Evolutionary conservation across 2,797 vertebrate species (phyloP).

Genomic region (Scolopax bukidnonensis): DNA sequence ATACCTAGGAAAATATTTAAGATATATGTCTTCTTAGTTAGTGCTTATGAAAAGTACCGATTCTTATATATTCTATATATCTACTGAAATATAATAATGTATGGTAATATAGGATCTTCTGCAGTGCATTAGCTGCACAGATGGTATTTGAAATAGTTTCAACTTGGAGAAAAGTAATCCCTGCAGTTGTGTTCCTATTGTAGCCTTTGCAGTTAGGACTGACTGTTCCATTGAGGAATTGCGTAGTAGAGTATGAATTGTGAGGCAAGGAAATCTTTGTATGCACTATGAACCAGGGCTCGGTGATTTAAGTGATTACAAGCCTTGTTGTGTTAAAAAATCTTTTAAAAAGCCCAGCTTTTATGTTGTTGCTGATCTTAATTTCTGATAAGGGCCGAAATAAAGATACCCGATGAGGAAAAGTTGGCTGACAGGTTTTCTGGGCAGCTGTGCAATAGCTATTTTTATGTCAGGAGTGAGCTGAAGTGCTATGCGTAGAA

Average conservation of each 20-base stretch:
- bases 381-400: background rate
- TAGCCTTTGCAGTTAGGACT: background rate
- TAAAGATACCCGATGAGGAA: background rate
- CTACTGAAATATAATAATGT: background rate
- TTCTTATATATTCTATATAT: background rate
- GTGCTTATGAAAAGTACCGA: background rate
- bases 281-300: background rate
- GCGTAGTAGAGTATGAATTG: background rate
- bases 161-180: background rate
- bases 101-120: background rate
- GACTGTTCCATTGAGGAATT: background rate
- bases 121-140: background rate
- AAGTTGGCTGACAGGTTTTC: constrained; percentile 30
- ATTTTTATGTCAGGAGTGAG: constrained; percentile 58
- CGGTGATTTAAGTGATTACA: background rate
- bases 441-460: constrained; percentile 37
- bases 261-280: background rate
- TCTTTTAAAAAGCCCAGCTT: background rate
- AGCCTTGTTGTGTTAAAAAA: background rate
- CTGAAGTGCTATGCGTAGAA: constrained; percentile 42
- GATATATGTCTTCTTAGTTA: background rate
- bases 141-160: background rate
- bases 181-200: background rate
- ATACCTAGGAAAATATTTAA: background rate
- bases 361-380: background rate